phyloP scores from a whole-genome alignment of 2,888 invertebrate species.

The Hypena proboscidalis region DNA sequence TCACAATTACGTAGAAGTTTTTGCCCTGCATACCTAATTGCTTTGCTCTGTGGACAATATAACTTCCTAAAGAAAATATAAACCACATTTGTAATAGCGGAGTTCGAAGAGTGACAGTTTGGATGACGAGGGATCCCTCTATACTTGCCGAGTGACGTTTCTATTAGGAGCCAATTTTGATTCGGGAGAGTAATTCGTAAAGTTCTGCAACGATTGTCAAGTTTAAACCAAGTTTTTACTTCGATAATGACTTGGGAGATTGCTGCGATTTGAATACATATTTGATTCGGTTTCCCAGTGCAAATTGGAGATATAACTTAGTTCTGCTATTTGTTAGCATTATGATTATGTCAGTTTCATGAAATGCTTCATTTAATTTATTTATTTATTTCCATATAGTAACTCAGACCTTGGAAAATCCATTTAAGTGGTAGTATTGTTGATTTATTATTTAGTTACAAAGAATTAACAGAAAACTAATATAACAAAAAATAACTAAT shows the following conservation, averaged over 20 bases:
- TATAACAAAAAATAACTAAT: too few relatives aligned
- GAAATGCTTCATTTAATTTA: too few relatives aligned
- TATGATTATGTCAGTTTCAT: too few relatives aligned
- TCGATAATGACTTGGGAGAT: constrained; percentile 17
- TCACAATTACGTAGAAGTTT: too few relatives aligned
- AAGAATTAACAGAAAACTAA: too few relatives aligned
- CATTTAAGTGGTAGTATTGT: too few relatives aligned
- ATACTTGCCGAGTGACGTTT: constrained; percentile 35
- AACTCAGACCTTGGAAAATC: too few relatives aligned
- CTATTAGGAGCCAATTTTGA: constrained; percentile 44
- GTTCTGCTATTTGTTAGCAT: too few relatives aligned
- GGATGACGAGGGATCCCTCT: constrained; percentile 34
- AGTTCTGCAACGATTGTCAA: constrained; percentile 28
- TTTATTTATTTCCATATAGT: too few relatives aligned
- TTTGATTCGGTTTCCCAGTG: constrained; percentile 1
- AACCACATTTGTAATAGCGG: constrained; percentile 38
- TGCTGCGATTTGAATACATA: constrained; percentile 5
- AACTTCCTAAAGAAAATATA: constrained; percentile 39
- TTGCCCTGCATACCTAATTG: too few relatives aligned
- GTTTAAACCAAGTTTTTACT: constrained; percentile 25
- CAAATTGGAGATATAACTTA: too few relatives aligned
- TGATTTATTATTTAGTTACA: too few relatives aligned
- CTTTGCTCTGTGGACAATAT: constrained; percentile 32
- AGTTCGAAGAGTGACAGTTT: constrained; percentile 37
- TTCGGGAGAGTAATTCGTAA: constrained; percentile 23